Percentiles rank a stretch among this genome's conserved stretches.
Evolutionary conservation across 2,797 vertebrate species (phyloP).

Genomic region (Crypturellus tataupa): DNA sequence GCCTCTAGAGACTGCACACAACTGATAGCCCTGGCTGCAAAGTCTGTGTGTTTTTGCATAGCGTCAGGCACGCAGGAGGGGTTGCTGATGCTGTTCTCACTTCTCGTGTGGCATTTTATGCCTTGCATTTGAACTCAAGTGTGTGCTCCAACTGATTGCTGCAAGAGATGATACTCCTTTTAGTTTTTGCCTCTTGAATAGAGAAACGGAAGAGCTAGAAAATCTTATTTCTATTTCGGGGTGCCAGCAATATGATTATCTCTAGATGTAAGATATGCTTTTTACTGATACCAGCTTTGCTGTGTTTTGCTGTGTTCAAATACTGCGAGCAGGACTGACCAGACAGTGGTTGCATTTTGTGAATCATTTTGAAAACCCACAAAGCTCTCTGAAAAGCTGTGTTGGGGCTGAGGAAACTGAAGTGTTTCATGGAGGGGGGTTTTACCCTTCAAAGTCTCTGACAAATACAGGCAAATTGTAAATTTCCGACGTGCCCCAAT

Average conservation of each 20-base stretch:
- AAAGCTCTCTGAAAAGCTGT: neutral
- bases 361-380: neutral
- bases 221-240: neutral
- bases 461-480: neutral
- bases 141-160: neutral
- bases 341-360: neutral
- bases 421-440: neutral
- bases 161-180: neutral
- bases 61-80: neutral
- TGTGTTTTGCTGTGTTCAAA: neutral
- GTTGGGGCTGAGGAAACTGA: neutral
- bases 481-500: neutral
- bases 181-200: neutral
- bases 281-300: neutral
- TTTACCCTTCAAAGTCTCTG: fast-evolving
- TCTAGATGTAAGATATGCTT: neutral
- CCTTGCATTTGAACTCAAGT: neutral
- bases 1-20: neutral
- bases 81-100: neutral
- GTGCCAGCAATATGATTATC: neutral
- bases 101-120: neutral
- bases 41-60: conserved; percentile 21
- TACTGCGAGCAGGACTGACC: too few species aligned
- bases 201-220: neutral
- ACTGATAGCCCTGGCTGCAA: conserved; percentile 12